Percentiles rank a stretch among this genome's conserved stretches.
These are phyloP conservation scores for Parus major DNA, from an alignment of 2,113 vertebrate species.

Conservation along the genomic window DNA sequence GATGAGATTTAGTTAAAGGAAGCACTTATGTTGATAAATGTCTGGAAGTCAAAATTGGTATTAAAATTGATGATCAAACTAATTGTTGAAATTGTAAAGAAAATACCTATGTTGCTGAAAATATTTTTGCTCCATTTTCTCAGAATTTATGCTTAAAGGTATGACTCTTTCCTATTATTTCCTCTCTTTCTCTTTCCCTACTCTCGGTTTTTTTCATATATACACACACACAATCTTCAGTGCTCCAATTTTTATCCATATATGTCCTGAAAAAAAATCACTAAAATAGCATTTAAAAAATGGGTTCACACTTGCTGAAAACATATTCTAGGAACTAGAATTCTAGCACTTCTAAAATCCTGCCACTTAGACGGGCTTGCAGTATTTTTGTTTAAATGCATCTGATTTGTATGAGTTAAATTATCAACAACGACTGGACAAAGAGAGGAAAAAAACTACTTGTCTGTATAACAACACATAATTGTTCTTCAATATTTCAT, in stretches of 20 bases:
- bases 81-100: neutral
- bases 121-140: neutral
- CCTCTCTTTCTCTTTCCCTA: neutral
- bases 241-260: neutral
- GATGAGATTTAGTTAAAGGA: neutral
- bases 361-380: neutral
- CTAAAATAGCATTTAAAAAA: slow-evolving; percentile 24
- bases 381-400: slow-evolving; percentile 64
- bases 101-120: neutral
- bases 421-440: slow-evolving; percentile 50
- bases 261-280: slow-evolving; percentile 12
- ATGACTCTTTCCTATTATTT: neutral
- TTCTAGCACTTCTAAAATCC: neutral
- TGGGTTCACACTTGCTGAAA: neutral
- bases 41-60: neutral
- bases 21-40: neutral
- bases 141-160: neutral
- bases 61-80: neutral
- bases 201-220: neutral
- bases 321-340: neutral
- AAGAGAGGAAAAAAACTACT: slow-evolving; percentile 44
- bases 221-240: neutral
- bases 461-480: slow-evolving; percentile 44
- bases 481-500: slow-evolving; percentile 64
- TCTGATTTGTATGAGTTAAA: slow-evolving; percentile 64